These are phyloP conservation scores for Pangasius krempfi DNA, from an alignment of 2,797 vertebrate genomes.

Conservation along the genomic window DNA sequence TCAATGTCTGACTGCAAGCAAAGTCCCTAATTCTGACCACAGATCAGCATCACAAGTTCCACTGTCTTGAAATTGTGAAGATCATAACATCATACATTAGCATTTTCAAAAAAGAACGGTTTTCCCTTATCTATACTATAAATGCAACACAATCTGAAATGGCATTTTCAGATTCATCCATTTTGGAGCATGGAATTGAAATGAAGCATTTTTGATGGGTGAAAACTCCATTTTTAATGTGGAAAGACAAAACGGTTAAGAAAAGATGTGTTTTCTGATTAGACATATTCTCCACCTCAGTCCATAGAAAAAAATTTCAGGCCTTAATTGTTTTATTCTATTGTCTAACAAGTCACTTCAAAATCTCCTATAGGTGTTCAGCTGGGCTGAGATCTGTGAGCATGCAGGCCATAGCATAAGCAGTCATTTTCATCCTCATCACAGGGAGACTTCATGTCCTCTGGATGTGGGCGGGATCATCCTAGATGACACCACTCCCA, in stretches of 20 bases:
- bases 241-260: not conserved
- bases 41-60: not conserved
- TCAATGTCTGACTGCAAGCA: not conserved
- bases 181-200: not conserved
- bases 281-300: not conserved
- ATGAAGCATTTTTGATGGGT: not conserved
- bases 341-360: not conserved
- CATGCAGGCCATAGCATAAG: not conserved
- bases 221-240: not conserved
- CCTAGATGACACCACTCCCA: not conserved
- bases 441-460: not conserved
- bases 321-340: not conserved
- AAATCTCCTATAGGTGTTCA: too few species aligned
- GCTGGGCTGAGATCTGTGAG: not conserved
- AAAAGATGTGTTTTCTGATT: not conserved
- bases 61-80: not conserved
- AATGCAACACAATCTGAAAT: not conserved
- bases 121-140: not conserved
- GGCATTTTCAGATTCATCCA: not conserved
- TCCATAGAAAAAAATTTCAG: not conserved
- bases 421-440: not conserved
- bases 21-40: not conserved
- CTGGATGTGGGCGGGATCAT: not conserved
- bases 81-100: not conserved
- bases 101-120: not conserved